These are phyloP conservation scores for Sarcophaga variegata DNA, from an alignment of 2,888 invertebrate genomes.

Conservation along the genomic window DNA sequence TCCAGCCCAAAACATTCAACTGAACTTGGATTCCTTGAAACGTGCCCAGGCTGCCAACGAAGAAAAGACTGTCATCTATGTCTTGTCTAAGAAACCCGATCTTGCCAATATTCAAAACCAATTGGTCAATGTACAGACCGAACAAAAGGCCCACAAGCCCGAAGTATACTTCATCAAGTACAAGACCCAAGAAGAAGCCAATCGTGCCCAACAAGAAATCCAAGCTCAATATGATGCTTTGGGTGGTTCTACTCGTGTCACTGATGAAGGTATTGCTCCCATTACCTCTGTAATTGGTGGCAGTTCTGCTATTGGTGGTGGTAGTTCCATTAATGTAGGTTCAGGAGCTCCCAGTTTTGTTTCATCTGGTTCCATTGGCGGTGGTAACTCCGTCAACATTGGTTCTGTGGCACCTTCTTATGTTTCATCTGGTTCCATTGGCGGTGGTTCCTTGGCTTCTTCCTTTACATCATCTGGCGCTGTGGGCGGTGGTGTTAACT, in stretches of 20 bases:
- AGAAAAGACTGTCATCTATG: too few relatives aligned
- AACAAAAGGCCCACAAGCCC: conserved; percentile 78
- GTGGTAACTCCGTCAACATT: neutral
- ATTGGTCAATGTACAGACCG: conserved; percentile 83
- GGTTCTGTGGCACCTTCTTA: neutral
- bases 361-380: neutral
- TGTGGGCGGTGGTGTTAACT: neutral
- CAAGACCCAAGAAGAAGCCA: conserved; percentile 80
- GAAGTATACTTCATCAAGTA: conserved; percentile 82
- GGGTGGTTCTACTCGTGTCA: conserved; percentile 74
- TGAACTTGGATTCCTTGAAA: conserved; percentile 79
- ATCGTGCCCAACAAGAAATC: too few relatives aligned
- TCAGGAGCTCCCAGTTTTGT: neutral
- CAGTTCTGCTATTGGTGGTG: neutral
- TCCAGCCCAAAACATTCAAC: conserved; percentile 77
- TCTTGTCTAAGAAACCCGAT: too few relatives aligned
- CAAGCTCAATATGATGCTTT: too few relatives aligned
- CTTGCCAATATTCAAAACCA: conserved; percentile 83
- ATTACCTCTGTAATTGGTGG: conserved; percentile 73
- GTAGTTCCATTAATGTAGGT: neutral
- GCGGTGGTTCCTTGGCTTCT: conserved; percentile 18
- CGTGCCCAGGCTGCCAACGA: too few relatives aligned
- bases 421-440: neutral
- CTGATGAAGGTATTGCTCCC: conserved; percentile 80
- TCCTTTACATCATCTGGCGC: neutral